Evolutionary conservation across 2,113 vertebrate species (phyloP), one percentile per base, ranked within the genome.

Genomic region (Gallinago paraguaiae): DNA sequence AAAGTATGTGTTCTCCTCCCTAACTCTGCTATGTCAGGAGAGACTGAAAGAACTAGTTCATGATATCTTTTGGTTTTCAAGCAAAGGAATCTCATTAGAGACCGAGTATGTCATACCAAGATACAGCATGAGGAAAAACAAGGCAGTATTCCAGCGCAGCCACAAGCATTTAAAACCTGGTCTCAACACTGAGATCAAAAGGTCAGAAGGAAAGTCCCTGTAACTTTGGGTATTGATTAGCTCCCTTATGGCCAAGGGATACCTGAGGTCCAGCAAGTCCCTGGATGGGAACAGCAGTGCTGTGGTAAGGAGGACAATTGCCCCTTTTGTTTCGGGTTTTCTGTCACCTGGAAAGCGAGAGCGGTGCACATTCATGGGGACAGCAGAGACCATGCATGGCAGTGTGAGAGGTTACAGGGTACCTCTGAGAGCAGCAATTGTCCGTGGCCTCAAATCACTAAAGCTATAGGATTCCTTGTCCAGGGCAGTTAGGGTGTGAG

Each of bases 301-400:
- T 2, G 1, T 50, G 25, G 37, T 46, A 92, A 56, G 54, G 22
- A 67, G 41, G 19, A 61, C 8, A 37, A 1, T 6, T 5, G 13
- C 46, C 24, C 6, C 13, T 86, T 78, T 43, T 80, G 6, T 56
- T 93, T 74, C 1, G 1, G 41, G 45, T 20, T 33, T 18, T 75
- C 61, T 77, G 45, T 77, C 43, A 43, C 43, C 61, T 69, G 75
- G 46, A 72, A 45, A 76, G 11, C 0, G 1, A 46, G 51, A 64
- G 19, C 13, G 18, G 50, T 84, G 24, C 17, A 5, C 17, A 13
- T 50, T 91, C 19, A 2, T 18, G 19, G 54, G 28, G 11, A 61
- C 28, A 77, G 65, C 41, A 65, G 41, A 64, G 43, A 46, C 6
- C 23, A 37, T 3, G 1, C 0, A 0, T 56, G 33, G 27, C 53